phyloP scores from a whole-genome alignment of 1,140 invertebrate species.

The Lamellibrachia luymesi region DNA sequence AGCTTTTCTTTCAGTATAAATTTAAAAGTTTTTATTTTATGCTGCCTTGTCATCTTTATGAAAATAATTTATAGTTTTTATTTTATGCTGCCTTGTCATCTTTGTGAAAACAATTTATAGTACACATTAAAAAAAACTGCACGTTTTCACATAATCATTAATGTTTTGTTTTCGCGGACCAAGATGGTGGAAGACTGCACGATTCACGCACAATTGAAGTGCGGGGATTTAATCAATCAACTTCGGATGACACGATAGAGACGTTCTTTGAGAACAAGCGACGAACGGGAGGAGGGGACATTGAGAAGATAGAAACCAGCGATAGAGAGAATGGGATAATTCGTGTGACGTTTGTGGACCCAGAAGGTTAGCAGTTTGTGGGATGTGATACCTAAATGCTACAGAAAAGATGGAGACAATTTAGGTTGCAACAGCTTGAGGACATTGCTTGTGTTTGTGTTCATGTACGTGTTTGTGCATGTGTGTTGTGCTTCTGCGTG shows the following conservation, averaged over 20 bases:
- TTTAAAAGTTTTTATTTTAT: too few species aligned
- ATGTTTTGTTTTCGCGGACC: too few species aligned
- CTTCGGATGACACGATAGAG: background rate
- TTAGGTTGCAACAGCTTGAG: too few species aligned
- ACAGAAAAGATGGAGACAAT: background rate
- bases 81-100: too few species aligned
- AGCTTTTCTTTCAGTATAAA: too few species aligned
- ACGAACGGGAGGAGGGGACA: background rate
- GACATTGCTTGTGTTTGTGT: background rate
- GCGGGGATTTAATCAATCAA: background rate
- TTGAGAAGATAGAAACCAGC: background rate
- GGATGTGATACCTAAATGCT: background rate
- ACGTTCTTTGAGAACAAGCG: slow-evolving; percentile 11
- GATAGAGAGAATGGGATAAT: background rate
- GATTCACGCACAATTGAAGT: background rate
- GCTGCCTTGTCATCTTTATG: too few species aligned
- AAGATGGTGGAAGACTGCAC: too few species aligned
- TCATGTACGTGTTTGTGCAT: background rate
- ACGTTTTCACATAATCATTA: too few species aligned
- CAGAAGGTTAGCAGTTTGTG: background rate
- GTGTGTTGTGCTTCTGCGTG: too few species aligned
- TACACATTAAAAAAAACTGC: too few species aligned
- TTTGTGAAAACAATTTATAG: too few species aligned
- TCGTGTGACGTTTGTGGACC: background rate
- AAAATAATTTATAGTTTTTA: too few species aligned